phyloP scores from a whole-genome alignment of 2,797 vertebrate genomes.

The Mycteria americana region DNA sequence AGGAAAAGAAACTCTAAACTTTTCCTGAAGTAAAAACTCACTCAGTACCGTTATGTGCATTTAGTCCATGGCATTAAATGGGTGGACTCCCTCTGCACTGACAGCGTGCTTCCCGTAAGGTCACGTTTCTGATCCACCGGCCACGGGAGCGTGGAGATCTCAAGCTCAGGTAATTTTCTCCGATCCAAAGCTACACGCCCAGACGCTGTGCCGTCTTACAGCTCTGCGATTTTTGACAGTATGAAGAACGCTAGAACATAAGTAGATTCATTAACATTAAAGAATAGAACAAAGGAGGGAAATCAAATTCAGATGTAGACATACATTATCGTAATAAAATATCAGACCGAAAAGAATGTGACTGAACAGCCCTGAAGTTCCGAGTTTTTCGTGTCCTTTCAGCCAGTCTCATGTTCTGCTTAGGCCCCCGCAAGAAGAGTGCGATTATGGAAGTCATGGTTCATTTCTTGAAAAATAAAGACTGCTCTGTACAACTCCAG shows the following conservation, averaged over 20 bases:
- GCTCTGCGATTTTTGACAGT: not conserved
- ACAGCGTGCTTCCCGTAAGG: not conserved
- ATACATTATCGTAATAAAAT: not conserved
- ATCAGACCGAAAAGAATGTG: not conserved
- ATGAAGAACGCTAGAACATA: not conserved
- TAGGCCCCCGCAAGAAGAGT: not conserved
- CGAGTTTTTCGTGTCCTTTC: not conserved
- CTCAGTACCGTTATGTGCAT: accelerated
- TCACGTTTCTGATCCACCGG: not conserved
- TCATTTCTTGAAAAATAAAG: not conserved
- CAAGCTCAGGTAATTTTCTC: not conserved
- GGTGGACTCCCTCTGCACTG: not conserved
- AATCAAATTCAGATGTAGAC: not conserved
- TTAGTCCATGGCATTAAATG: not conserved
- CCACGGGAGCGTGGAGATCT: not conserved
- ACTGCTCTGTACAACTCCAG: not conserved
- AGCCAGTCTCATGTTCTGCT: not conserved
- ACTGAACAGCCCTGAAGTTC: not conserved
- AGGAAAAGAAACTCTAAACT: not conserved
- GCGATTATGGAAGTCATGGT: not conserved
- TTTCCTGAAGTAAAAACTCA: not conserved
- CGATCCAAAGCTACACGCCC: not conserved
- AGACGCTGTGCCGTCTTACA: not conserved
- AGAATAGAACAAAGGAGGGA: not conserved
- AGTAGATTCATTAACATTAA: not conserved